Percentiles rank a stretch among this genome's conserved stretches.
Evolutionary conservation across 1,140 invertebrate genomes (phyloP).

Genomic region (Atta texana): DNA sequence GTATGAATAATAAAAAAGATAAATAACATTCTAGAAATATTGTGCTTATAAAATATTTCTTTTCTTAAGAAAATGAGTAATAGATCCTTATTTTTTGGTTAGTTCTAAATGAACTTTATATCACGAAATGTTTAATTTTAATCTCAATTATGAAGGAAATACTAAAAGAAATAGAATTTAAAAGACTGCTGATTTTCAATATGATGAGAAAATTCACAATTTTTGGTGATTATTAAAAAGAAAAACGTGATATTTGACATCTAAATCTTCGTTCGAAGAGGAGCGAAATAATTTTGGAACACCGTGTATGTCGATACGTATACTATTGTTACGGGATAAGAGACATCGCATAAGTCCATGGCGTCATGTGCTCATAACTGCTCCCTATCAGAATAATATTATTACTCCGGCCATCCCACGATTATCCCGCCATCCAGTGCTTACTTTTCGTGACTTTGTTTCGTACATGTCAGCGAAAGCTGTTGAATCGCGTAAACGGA

Average conservation of each 20-base stretch:
- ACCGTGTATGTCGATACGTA: slow-evolving; percentile 64
- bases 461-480: slow-evolving; percentile 60
- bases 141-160: background rate
- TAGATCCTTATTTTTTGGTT: background rate
- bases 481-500: slow-evolving; percentile 68
- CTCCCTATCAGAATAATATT: slow-evolving; percentile 83
- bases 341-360: slow-evolving; percentile 75
- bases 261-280: background rate
- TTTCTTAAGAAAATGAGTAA: background rate
- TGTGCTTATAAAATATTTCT: background rate
- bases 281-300: slow-evolving; percentile 1
- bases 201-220: background rate
- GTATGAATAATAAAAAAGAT: too few relatives aligned
- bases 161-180: background rate
- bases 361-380: slow-evolving; percentile 85
- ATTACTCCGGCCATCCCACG: slow-evolving; percentile 77
- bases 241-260: background rate
- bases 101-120: background rate
- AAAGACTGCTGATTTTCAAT: background rate
- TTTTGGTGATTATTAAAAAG: background rate
- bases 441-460: slow-evolving; percentile 64
- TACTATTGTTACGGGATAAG: slow-evolving; percentile 80
- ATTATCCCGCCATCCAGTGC: slow-evolving; percentile 59
- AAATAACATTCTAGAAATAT: too few relatives aligned
- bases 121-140: background rate